A percentile compares a stretch with the other conserved stretches of the same genome.
Evolutionary conservation across 1,140 invertebrate species (phyloP).

Genomic region (Drosophila kanapiae): DNA sequence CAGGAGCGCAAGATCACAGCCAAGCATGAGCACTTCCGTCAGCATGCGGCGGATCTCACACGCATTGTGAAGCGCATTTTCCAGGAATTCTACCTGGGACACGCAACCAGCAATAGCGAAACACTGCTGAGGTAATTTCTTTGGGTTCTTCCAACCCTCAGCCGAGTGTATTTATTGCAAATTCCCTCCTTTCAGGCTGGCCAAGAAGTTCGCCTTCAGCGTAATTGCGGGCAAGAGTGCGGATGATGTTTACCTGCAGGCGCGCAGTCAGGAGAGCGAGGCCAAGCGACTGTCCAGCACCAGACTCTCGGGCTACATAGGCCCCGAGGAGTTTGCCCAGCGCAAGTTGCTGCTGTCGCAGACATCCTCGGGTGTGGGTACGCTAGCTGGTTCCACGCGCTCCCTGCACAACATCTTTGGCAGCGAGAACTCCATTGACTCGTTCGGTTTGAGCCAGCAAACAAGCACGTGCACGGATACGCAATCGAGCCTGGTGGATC

Average conservation of each 20-base stretch:
- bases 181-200: conserved; percentile 77
- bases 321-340: conserved; percentile 77
- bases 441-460: conserved; percentile 61
- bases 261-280: conserved; percentile 70
- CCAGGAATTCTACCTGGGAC: conserved; percentile 74
- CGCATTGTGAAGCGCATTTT: conserved; percentile 85
- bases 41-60: conserved; percentile 87
- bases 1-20: conserved; percentile 87
- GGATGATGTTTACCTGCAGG: conserved; percentile 86
- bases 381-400: conserved; percentile 24
- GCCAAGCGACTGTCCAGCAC: conserved; percentile 56
- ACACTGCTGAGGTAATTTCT: conserved; percentile 77
- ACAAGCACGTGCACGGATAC: conserved; percentile 30
- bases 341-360: conserved; percentile 63
- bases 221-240: conserved; percentile 86
- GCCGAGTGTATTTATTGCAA: too few species aligned
- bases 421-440: conserved; percentile 76
- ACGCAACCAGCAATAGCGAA: conserved; percentile 80
- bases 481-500: conserved; percentile 66
- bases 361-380: conserved; percentile 12
- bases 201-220: conserved; percentile 87
- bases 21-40: conserved; percentile 87
- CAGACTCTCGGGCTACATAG: conserved; percentile 82
- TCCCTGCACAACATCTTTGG: conserved; percentile 67
- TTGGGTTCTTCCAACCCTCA: too few species aligned